A percentile compares a stretch with the other conserved stretches of the same genome.
Conservation (phyloP, 2,113 vertebrate genomes). For the Archilochus colubris region DNA sequence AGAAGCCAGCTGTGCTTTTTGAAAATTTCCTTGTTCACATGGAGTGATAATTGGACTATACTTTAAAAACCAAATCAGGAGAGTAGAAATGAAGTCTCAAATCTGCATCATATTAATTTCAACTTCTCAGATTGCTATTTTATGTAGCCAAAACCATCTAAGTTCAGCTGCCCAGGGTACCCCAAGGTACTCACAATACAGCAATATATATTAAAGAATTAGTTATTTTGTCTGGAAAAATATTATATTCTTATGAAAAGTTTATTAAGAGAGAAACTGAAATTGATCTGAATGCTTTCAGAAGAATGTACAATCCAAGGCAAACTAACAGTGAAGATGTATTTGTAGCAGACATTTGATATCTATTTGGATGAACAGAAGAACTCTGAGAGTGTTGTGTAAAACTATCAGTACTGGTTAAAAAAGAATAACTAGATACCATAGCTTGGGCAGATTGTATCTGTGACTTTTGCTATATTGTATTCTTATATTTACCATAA, state of each 20-base stretch:
- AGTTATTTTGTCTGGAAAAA: background rate
- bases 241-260: background rate
- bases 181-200: background rate
- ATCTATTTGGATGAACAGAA: background rate
- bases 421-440: background rate
- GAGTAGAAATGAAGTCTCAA: background rate
- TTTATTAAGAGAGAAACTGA: background rate
- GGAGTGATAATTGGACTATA: constrained; percentile 38
- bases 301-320: background rate
- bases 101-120: background rate
- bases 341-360: background rate
- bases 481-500: background rate
- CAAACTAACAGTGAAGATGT: background rate
- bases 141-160: background rate
- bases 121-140: background rate
- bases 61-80: background rate
- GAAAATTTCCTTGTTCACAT: background rate
- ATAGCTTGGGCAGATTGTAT: background rate
- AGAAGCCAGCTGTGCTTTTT: constrained; percentile 21
- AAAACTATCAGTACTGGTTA: background rate
- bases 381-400: background rate
- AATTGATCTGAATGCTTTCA: background rate
- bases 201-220: background rate
- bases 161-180: background rate
- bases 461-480: background rate